Evolutionary conservation across 2,113 vertebrate species (phyloP).

Genomic region (Anolis sagrei): DNA sequence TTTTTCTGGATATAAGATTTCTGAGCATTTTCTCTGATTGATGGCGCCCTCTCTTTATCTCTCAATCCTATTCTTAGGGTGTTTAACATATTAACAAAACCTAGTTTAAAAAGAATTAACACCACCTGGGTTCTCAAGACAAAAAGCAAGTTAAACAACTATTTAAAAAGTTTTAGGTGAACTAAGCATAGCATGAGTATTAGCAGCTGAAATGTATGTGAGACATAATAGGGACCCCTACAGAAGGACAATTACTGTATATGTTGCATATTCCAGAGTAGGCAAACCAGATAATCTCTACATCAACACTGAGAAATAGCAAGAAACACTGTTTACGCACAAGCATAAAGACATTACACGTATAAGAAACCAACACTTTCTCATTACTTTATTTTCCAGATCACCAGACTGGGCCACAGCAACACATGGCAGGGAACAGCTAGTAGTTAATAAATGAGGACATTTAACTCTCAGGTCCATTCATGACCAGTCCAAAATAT

Average conservation of each 20-base stretch:
- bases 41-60: not conserved
- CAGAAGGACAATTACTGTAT: too few relatives aligned
- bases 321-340: too few relatives aligned
- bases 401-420: too few relatives aligned
- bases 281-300: too few relatives aligned
- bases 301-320: too few relatives aligned
- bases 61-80: too few relatives aligned
- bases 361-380: too few relatives aligned
- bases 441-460: not conserved
- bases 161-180: constrained; percentile 33
- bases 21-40: not conserved
- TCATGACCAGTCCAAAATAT: not conserved
- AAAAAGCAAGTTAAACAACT: constrained; percentile 42
- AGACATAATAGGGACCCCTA: too few relatives aligned
- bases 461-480: not conserved
- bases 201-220: constrained; percentile 11
- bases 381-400: too few relatives aligned
- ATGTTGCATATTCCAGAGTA: too few relatives aligned
- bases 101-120: constrained; percentile 44
- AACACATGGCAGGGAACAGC: too few relatives aligned
- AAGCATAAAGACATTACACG: too few relatives aligned
- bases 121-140: constrained; percentile 47
- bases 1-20: not conserved
- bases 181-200: constrained; percentile 47
- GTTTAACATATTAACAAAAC: constrained; percentile 38